These are phyloP conservation scores for Neotoma lepida DNA, from an alignment of 2,113 vertebrate species.

Conservation along the genomic window DNA sequence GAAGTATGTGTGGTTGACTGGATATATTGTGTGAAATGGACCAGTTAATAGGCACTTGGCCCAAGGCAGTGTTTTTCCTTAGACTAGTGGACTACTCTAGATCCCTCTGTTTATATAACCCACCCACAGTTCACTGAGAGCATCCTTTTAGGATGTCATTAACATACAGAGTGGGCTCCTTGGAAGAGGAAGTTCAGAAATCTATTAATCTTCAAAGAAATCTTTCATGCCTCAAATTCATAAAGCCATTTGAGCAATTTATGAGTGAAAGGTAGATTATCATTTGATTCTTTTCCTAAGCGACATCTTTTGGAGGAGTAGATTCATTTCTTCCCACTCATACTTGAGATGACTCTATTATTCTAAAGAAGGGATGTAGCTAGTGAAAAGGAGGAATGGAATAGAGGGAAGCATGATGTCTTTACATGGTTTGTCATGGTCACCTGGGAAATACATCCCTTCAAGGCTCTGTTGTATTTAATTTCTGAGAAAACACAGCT, in stretches of 20 bases:
- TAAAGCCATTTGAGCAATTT: constrained; percentile 52
- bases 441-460: not conserved
- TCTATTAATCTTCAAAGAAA: constrained; percentile 47
- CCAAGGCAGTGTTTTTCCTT: not conserved
- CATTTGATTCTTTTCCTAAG: not conserved
- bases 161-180: constrained; percentile 62
- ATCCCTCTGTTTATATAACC: constrained; percentile 40
- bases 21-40: not conserved
- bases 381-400: not conserved
- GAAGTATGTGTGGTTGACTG: not conserved
- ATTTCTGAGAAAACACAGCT: not conserved
- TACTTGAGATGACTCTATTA: not conserved
- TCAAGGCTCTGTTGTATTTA: not conserved
- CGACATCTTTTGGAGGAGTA: not conserved
- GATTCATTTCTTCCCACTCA: not conserved
- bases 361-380: not conserved
- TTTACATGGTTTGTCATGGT: not conserved
- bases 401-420: not conserved
- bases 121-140: not conserved
- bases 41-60: not conserved
- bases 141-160: constrained; percentile 43
- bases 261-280: constrained; percentile 16
- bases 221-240: constrained; percentile 38
- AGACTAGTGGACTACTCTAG: not conserved
- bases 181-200: constrained; percentile 61